A percentile compares a stretch with the other conserved stretches of the same genome.
Conservation (phyloP, 1,140 invertebrate species). For the Aphelinus atriplicis region DNA sequence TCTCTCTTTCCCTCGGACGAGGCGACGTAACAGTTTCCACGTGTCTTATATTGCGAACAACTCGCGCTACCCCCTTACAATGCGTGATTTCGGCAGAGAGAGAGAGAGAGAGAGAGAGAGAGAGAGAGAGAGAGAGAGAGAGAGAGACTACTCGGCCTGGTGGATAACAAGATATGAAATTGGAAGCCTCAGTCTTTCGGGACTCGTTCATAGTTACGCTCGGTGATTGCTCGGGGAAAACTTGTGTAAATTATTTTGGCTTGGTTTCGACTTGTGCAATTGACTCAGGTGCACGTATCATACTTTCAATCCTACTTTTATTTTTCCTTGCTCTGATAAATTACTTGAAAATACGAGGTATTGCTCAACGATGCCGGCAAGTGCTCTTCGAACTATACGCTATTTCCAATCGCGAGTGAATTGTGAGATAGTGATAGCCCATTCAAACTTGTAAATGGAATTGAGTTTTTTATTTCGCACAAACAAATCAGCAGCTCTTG, state of each 20-base stretch:
- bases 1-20: conserved; percentile 5
- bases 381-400: no score
- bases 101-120: conserved; percentile 17
- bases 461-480: no score
- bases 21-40: background rate
- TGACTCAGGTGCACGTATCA: no score
- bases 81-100: conserved; percentile 14
- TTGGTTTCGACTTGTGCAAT: background rate
- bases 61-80: conserved; percentile 8
- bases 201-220: background rate
- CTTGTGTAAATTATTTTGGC: conserved; percentile 8
- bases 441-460: no score
- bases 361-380: no score
- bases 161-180: background rate
- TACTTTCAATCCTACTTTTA: no score
- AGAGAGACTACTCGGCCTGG: background rate
- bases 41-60: conserved; percentile 18
- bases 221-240: background rate
- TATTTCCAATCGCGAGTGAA: no score
- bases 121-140: conserved; percentile 12
- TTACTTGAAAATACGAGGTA: no score
- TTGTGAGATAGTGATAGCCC: no score
- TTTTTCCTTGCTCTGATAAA: no score
- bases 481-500: no score
- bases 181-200: background rate